Evolutionary conservation across 1,140 invertebrate genomes (phyloP).

Genomic region (Arion vulgaris): DNA sequence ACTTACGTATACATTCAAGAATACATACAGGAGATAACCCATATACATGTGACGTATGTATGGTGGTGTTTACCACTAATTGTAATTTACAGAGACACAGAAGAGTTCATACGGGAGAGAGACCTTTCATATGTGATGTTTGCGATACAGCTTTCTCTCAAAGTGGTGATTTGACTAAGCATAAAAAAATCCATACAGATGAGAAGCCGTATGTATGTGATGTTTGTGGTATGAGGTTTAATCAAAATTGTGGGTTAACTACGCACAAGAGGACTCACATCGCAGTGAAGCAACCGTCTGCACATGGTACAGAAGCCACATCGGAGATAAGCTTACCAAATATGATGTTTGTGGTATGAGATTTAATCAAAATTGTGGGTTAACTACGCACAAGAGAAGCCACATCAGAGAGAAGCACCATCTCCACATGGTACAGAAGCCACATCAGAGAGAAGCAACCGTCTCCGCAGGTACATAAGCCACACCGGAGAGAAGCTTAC

Average conservation of each 20-base stretch:
- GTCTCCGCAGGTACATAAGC: no score
- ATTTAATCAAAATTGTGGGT: not conserved
- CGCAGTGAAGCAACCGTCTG: no score
- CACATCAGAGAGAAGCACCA: no score
- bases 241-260: not conserved
- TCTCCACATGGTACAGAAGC: no score
- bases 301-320: conserved; percentile 78
- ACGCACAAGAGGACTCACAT: not conserved
- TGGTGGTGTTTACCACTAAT: not conserved
- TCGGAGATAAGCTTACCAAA: conserved; percentile 81
- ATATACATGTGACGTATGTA: not conserved
- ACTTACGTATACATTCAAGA: not conserved
- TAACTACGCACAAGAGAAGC: not conserved
- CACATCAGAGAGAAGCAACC: no score
- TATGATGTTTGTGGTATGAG: conserved; percentile 74
- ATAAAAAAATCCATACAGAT: not conserved
- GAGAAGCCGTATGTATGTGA: not conserved
- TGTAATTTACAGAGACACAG: not conserved
- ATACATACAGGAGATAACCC: not conserved
- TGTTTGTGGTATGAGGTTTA: not conserved
- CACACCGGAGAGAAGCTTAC: conserved; percentile 84
- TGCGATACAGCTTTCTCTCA: conserved; percentile 81
- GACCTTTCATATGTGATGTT: conserved; percentile 81
- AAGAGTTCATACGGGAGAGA: conserved; percentile 82
- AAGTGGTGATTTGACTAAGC: not conserved